Conservation (phyloP, 1,140 invertebrate species). For the Brachionus asplanchnoidis region DNA sequence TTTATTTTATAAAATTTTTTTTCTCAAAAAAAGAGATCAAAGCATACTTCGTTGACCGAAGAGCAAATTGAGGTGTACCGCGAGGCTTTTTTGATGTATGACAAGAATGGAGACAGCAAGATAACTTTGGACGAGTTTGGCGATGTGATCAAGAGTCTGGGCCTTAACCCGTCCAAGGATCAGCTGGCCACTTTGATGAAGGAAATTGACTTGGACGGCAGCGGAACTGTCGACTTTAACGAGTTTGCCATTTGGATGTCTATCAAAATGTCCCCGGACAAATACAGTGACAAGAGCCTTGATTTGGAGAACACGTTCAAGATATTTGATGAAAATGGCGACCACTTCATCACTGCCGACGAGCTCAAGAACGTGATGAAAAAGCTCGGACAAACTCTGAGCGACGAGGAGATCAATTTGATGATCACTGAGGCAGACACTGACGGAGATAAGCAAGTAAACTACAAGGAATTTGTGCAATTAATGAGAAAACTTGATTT, state of each 20-base stretch:
- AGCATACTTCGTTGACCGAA: neutral
- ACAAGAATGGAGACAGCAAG: conserved; percentile 39
- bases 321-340: conserved; percentile 42
- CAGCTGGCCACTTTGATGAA: conserved; percentile 36
- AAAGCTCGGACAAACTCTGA: conserved; percentile 26
- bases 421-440: conserved; percentile 41
- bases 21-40: neutral
- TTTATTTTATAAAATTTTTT: neutral
- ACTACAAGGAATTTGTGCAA: conserved; percentile 42
- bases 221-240: conserved; percentile 37
- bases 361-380: conserved; percentile 41
- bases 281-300: neutral
- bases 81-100: conserved; percentile 33
- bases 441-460: conserved; percentile 39
- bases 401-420: conserved; percentile 37
- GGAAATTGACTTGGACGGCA: conserved; percentile 39
- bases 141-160: conserved; percentile 38
- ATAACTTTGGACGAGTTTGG: conserved; percentile 40
- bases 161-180: conserved; percentile 32
- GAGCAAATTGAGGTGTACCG: conserved; percentile 34
- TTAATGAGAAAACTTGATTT: conserved; percentile 39
- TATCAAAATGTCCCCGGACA: conserved; percentile 40
- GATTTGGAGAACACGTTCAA: conserved; percentile 41
- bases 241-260: conserved; percentile 42
- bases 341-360: conserved; percentile 33